phyloP scores from a whole-genome alignment of 1,140 invertebrate species.

The Neodiprion lecontei region DNA sequence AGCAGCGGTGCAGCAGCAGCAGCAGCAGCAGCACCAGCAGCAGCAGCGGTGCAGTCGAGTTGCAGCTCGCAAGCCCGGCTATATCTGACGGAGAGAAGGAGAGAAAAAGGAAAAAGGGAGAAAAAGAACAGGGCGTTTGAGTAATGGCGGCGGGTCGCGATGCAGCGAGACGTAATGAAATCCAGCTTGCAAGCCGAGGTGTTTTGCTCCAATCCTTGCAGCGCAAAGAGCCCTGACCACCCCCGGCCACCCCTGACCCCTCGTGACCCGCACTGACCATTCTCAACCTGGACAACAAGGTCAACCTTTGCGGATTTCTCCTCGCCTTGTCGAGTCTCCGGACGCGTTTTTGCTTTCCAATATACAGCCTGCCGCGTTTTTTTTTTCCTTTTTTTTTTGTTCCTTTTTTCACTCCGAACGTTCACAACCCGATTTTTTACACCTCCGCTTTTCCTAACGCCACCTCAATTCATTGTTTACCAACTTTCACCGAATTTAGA shows the following conservation, averaged over 20 bases:
- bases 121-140: constrained; percentile 32
- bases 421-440: constrained; percentile 31
- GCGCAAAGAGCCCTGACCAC: constrained; percentile 9
- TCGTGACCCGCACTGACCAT: constrained; percentile 17
- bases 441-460: constrained; percentile 14
- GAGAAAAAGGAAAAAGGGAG: background rate
- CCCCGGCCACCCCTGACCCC: constrained; percentile 19
- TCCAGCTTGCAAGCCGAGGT: constrained; percentile 19
- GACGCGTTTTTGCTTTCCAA: constrained; percentile 8
- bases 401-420: background rate
- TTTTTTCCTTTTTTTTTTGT: constrained; percentile 4
- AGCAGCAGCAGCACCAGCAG: background rate
- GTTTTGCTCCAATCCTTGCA: constrained; percentile 9
- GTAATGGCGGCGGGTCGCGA: constrained; percentile 33
- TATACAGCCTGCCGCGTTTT: background rate
- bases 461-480: constrained; percentile 43
- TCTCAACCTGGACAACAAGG: constrained; percentile 18
- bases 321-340: background rate
- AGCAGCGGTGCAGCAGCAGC: background rate
- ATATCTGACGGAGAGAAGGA: background rate
- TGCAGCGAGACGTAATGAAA: constrained; percentile 41
- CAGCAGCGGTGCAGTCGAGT: no score
- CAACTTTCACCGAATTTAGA: constrained; percentile 44
- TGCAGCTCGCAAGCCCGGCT: background rate
- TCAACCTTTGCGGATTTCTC: constrained; percentile 14